A percentile compares a stretch with the other conserved stretches of the same genome.
phyloP scores from a whole-genome alignment of 2,797 vertebrate species.

The Darevskia mixta region DNA sequence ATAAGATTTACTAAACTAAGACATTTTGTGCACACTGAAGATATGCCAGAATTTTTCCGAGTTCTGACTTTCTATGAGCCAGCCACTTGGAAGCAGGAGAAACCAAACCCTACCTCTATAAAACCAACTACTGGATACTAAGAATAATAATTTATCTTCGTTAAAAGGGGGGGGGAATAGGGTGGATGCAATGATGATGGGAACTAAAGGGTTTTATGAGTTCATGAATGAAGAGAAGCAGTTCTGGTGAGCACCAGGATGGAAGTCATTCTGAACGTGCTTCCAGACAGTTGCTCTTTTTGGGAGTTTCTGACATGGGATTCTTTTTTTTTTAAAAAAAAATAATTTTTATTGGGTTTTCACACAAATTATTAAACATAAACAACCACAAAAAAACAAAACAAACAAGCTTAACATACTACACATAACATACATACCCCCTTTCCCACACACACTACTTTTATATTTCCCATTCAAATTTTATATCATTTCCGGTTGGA shows the following conservation, averaged over 20 bases:
- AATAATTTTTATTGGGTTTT: too few relatives aligned
- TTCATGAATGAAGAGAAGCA: not conserved
- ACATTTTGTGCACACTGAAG: not conserved
- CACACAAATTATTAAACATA: too few relatives aligned
- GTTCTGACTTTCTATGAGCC: not conserved
- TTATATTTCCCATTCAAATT: too few relatives aligned
- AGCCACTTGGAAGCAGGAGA: not conserved
- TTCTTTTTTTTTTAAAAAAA: too few relatives aligned
- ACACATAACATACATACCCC: too few relatives aligned
- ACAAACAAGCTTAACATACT: too few relatives aligned
- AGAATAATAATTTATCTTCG: not conserved
- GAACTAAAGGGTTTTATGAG: not conserved
- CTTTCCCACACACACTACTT: too few relatives aligned
- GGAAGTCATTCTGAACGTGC: not conserved
- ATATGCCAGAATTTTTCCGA: not conserved
- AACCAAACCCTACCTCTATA: not conserved
- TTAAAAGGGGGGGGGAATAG: too few relatives aligned
- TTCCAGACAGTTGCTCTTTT: too few relatives aligned
- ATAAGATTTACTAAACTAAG: not conserved
- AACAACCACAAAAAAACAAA: too few relatives aligned
- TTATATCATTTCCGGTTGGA: too few relatives aligned
- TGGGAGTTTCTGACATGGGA: too few relatives aligned
- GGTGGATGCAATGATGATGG: not conserved
- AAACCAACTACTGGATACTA: not conserved
- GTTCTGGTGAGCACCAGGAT: not conserved